phyloP scores from a whole-genome alignment of 2,888 invertebrate genomes.

The Drosophila longiperda region DNA sequence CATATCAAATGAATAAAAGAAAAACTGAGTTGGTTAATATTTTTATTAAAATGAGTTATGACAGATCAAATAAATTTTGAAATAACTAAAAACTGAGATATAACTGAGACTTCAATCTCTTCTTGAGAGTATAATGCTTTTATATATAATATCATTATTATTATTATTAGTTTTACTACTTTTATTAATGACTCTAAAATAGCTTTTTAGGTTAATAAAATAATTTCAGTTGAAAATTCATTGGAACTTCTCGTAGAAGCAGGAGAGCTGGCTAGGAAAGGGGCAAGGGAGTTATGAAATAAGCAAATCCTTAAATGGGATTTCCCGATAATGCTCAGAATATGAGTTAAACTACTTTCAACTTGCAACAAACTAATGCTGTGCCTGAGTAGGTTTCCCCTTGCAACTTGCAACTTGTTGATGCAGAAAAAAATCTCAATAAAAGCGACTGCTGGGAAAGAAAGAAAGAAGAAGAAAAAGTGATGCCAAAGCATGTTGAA shows the following conservation, averaged over 20 bases:
- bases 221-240: background rate
- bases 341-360: background rate
- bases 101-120: background rate
- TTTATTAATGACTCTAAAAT: too few relatives aligned
- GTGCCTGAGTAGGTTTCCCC: background rate
- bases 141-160: too few relatives aligned
- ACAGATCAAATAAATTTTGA: background rate
- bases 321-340: background rate
- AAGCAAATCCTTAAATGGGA: background rate
- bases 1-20: too few relatives aligned
- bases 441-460: background rate
- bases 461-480: background rate
- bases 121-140: too few relatives aligned
- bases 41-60: background rate
- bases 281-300: background rate
- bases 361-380: background rate
- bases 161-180: too few relatives aligned
- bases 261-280: background rate
- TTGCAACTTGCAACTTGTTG: constrained; percentile 25
- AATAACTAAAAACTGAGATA: background rate
- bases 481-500: constrained; percentile 11
- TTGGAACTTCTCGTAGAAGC: background rate
- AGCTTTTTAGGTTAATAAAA: background rate
- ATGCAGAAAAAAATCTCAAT: constrained; percentile 4
- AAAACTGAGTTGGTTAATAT: background rate